phyloP scores from a whole-genome alignment of 2,888 invertebrate genomes.

The Phortica magna region DNA sequence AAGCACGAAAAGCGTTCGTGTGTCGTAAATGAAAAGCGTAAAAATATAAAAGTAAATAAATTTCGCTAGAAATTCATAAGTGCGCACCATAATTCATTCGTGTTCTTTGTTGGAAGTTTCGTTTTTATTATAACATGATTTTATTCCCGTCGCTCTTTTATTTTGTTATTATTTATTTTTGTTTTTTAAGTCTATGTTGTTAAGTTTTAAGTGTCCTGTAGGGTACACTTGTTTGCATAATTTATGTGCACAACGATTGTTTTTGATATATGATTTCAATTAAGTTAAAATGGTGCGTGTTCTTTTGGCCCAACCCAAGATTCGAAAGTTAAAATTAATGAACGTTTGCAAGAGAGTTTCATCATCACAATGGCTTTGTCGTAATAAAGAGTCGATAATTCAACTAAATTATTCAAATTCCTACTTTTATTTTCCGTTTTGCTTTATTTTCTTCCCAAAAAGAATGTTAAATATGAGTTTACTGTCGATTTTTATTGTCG shows the following conservation, averaged over 20 bases:
- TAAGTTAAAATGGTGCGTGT: neutral
- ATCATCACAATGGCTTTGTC: too few relatives aligned
- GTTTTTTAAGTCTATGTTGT: conserved; percentile 25
- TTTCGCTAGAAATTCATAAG: conserved; percentile 62
- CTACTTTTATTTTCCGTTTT: too few relatives aligned
- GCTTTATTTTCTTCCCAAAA: too few relatives aligned
- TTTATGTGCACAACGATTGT: neutral
- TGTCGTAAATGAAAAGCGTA: conserved; percentile 31
- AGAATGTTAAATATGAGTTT: too few relatives aligned
- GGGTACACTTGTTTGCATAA: conserved; percentile 25
- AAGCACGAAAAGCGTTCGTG: conserved; percentile 21
- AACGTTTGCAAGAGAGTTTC: too few relatives aligned
- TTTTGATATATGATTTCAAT: conserved; percentile 13
- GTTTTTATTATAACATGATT: neutral
- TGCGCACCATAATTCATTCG: conserved; percentile 60
- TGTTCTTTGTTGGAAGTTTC: neutral
- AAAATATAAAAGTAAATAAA: conserved; percentile 55
- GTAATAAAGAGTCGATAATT: too few relatives aligned
- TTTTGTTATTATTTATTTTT: conserved; percentile 34
- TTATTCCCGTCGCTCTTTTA: conserved; percentile 38
- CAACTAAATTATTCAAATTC: too few relatives aligned
- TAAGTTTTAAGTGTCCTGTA: conserved; percentile 16
- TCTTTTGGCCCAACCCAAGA: neutral
- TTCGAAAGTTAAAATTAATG: too few relatives aligned
- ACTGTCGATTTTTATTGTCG: too few relatives aligned